phyloP scores from a whole-genome alignment of 2,797 vertebrate genomes.

The Pagetopsis macropterus region DNA sequence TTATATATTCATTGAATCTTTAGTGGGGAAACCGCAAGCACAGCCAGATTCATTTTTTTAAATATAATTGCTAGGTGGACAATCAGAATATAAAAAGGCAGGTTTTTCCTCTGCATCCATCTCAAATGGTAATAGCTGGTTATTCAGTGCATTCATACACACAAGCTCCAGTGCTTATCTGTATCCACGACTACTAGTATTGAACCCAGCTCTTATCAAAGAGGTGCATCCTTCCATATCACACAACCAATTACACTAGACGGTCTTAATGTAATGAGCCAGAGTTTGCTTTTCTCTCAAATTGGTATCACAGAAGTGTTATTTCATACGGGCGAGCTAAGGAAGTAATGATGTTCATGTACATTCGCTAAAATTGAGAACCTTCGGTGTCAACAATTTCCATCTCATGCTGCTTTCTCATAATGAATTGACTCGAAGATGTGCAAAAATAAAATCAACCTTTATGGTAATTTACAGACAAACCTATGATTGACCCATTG shows the following conservation, averaged over 20 bases:
- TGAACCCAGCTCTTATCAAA: conserved; percentile 61
- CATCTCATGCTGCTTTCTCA: conserved; percentile 49
- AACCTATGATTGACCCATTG: conserved; percentile 64
- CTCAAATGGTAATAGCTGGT: conserved; percentile 61
- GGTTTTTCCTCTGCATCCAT: conserved; percentile 48
- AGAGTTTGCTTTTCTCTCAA: conserved; percentile 48
- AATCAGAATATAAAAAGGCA: conserved; percentile 58
- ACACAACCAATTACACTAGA: conserved; percentile 70
- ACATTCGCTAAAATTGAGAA: conserved; percentile 67
- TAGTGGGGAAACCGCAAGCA: conserved; percentile 58
- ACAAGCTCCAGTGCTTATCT: conserved; percentile 53
- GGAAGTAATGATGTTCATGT: conserved; percentile 64
- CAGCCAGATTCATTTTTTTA: conserved; percentile 63
- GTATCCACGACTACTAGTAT: conserved; percentile 62
- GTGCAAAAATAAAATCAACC: conserved; percentile 60
- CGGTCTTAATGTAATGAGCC: conserved; percentile 68
- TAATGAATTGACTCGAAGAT: conserved; percentile 62
- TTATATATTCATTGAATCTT: conserved; percentile 78
- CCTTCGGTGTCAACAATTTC: conserved; percentile 63
- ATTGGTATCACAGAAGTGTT: conserved; percentile 44
- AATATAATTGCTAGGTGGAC: conserved; percentile 66
- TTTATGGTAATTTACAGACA: conserved; percentile 64
- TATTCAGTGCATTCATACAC: conserved; percentile 62
- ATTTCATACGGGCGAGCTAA: conserved; percentile 52
- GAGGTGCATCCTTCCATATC: conserved; percentile 54